Evolutionary conservation across 2,797 vertebrate genomes (phyloP), one percentile per base, ranked within the genome.

Genomic region (Ibycter americanus): DNA sequence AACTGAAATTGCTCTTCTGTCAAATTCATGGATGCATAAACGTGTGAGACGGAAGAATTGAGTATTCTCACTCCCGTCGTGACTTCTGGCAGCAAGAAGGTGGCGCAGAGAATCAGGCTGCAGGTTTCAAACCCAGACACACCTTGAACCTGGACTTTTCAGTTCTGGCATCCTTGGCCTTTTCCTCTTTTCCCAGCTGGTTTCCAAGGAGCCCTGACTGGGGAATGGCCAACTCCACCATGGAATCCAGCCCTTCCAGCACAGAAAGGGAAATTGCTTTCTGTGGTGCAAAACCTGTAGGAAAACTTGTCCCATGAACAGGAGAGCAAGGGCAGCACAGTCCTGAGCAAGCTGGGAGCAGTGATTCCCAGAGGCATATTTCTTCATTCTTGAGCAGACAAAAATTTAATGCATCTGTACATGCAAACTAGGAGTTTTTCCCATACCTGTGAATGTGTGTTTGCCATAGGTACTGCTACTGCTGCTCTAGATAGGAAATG

Each of bases 21-120:
- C 88, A 26, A 87, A 94, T 18, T 51, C 58, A 76, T 72, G 89
- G 87, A 89, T 83, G 79, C 79, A 86, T 55, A 88, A 95, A 88
- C 0, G 49, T 86, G 83, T 65, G 89, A 93, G 85, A 83, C 20
- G 0, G 46, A 87, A 92, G 66, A 79, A 51, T 1, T 55, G 59
- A 83, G 47, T 32, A 36, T 88, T 92, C 81, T 94, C 71, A 84
- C 55, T 65, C 92, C n/a, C 0, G 2, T 42, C 1, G 1, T 73
- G 70, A 54, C 14, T 90, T 54, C 87, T 93, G 92, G 74, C 86
- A 93, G 58, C 20, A 5, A 84, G 17, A 65, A 18, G 23, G 21
- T 82, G 88, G 62, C 77, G 72, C 46, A 44, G 54, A 44, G 44
- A 82, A 44, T 10, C 51, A 59, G 78, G 55, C 58, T 77, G 81